These are phyloP conservation scores for Nothobranchius furzeri DNA, from an alignment of 2,113 vertebrate species.

Conservation along the genomic window DNA sequence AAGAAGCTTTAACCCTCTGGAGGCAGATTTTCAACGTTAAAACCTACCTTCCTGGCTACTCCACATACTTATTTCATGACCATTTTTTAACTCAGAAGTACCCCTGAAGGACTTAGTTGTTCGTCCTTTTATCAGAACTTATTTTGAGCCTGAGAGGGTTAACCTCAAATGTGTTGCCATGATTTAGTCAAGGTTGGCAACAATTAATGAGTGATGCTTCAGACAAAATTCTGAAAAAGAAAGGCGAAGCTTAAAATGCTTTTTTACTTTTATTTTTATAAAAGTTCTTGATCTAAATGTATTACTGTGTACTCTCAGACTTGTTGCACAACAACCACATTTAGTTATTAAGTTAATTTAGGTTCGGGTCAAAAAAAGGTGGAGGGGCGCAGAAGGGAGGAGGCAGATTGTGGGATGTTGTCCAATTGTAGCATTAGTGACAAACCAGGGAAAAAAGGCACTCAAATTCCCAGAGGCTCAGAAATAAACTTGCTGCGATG, in stretches of 20 bases:
- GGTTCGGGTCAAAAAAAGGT: conserved; percentile 72
- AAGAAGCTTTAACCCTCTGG: conserved; percentile 33
- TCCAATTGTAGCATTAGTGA: conserved; percentile 68
- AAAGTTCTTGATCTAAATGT: conserved; percentile 7
- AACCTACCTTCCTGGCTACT: too few species aligned
- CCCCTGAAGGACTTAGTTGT: too few species aligned
- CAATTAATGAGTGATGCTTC: not conserved
- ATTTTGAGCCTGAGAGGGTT: too few species aligned
- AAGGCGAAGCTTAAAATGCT: not conserved
- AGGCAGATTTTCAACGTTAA: too few species aligned
- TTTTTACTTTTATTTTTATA: conserved; percentile 33
- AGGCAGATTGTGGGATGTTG: conserved; percentile 43
- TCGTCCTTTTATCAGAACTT: too few species aligned
- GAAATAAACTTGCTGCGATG: conserved; percentile 44
- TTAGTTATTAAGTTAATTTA: conserved; percentile 36
- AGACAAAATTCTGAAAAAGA: not conserved
- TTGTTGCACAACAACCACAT: conserved; percentile 41
- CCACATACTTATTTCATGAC: too few species aligned
- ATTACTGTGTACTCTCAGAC: conserved; percentile 36
- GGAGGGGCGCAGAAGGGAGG: conserved; percentile 37
- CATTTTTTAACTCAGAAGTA: too few species aligned
- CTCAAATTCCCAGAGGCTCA: conserved; percentile 37
- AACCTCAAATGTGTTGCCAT: conserved; percentile 48
- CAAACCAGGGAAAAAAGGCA: conserved; percentile 46
- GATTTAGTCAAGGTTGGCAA: not conserved